Percentiles rank a stretch among this genome's conserved stretches.
These are phyloP conservation scores for Redunca redunca DNA, from an alignment of 2,113 vertebrate species.

Conservation along the genomic window DNA sequence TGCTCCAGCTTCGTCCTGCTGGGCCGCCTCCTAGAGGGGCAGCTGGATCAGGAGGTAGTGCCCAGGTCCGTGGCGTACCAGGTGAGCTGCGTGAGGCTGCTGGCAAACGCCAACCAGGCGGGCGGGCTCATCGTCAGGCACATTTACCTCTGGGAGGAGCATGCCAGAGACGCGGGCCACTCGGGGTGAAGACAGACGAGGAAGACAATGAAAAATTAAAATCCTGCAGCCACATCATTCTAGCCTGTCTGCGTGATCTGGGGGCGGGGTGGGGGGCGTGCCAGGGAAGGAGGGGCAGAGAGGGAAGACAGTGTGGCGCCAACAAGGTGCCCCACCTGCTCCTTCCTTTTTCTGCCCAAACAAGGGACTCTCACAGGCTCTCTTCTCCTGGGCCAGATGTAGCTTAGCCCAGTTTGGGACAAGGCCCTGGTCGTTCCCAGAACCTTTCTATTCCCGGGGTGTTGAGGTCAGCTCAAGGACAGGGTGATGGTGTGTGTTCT, in stretches of 20 bases:
- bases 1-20: slow-evolving; percentile 78
- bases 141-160: slow-evolving; percentile 79
- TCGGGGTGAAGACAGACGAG: background rate
- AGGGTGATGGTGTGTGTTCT: background rate
- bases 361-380: background rate
- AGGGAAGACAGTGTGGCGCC: background rate
- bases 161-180: fast-evolving
- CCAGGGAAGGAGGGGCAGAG: background rate
- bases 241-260: background rate
- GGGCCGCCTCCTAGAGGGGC: slow-evolving; percentile 80
- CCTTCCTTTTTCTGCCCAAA: background rate
- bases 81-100: slow-evolving; percentile 83
- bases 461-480: background rate
- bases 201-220: background rate
- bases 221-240: background rate
- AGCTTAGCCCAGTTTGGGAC: background rate
- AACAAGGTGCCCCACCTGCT: background rate
- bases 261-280: background rate
- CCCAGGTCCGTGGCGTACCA: background rate
- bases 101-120: slow-evolving; percentile 77
- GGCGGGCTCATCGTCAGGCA: slow-evolving; percentile 85
- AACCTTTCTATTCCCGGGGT: background rate
- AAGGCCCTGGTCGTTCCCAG: background rate
- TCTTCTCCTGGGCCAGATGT: background rate
- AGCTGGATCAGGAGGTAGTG: slow-evolving; percentile 71